Evolutionary conservation across 1,140 invertebrate genomes (phyloP).

Genomic region (Bombus sylvicola): DNA sequence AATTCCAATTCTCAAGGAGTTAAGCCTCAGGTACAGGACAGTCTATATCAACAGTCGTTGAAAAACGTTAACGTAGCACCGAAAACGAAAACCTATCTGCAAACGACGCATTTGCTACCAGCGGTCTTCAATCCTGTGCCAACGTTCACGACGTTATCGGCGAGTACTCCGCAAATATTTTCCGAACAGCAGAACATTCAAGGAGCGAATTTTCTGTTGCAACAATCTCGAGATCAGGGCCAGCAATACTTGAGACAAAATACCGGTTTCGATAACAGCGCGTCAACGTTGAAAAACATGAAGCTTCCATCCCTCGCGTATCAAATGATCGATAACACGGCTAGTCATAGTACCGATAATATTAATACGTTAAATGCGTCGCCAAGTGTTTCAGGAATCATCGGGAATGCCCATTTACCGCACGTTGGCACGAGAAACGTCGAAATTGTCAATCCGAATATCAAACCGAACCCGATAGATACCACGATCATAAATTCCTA

Average conservation of each 20-base stretch:
- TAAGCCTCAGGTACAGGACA: constrained; percentile 13
- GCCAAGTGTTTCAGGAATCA: constrained; percentile 35
- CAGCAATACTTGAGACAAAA: constrained; percentile 66
- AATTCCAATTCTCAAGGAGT: constrained; percentile 46
- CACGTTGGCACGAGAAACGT: constrained; percentile 76
- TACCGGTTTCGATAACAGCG: constrained; percentile 69
- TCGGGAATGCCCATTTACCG: constrained; percentile 74
- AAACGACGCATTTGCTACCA: constrained; percentile 73
- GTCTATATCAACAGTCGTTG: constrained; percentile 61
- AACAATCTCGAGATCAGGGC: constrained; percentile 62
- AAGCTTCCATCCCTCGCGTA: constrained; percentile 43
- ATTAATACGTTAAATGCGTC: constrained; percentile 65
- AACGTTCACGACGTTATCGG: constrained; percentile 48
- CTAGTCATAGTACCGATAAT: constrained; percentile 71
- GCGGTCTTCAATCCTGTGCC: constrained; percentile 68
- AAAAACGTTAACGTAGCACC: constrained; percentile 37
- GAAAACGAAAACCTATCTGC: constrained; percentile 69
- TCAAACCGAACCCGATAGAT: constrained; percentile 74
- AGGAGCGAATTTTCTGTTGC: constrained; percentile 27
- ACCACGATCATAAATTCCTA: constrained; percentile 62
- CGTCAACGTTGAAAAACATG: constrained; percentile 58
- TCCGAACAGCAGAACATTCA: constrained; percentile 45
- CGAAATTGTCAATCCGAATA: constrained; percentile 79
- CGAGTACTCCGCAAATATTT: constrained; percentile 46
- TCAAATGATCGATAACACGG: constrained; percentile 67